Base-by-base conservation (phyloP, 37 sponge, comb jelly and placozoan genomes). In the Halisarca cf. caerulea region DNA sequence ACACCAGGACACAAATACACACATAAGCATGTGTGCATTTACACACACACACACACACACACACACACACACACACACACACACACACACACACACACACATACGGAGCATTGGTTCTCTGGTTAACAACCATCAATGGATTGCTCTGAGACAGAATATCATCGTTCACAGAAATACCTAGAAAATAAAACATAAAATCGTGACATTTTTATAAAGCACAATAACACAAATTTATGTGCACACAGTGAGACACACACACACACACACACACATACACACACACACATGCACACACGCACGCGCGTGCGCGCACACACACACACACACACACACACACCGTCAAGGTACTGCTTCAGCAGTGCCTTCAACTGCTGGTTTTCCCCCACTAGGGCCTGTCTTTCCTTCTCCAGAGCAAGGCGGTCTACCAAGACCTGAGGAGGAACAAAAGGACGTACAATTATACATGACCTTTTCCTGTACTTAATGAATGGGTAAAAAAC, bases 161-260 rank as follows among this genome's bases (percentile, higher is more conserved):
- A 72, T 96, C 91, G 83, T 85, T 98, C 33, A 98, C 97, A 68
- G 97, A 96, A 42, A 98, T 98, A 45, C 96, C 96, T 94, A 59
- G 20, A 4, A 11, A 6, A 47, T 47, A 47, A n/a, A n/a, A n/a
- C n/a, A n/a, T n/a, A n/a, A n/a, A n/a, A n/a, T n/a, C n/a, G n/a
- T n/a, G n/a, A n/a, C n/a, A n/a, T n/a, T n/a, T n/a, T n/a, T 24
- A 3, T 54, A n/a, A 3, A 2, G 5, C 2, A 54, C 2, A 2
- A 2, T 8, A 3, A 8, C 42, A 59, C 9, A 25, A 25, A 25
- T 6, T 2, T 59, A 25, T 59, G 9, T 59, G 25, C 6, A 78
- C 2, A 71, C 43, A 66, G 18, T 38, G 17, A 79, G 17, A 64
- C 33, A n/a, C n/a, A n/a, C n/a, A 59, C 25, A 47, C 51, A 47